A percentile compares a stretch with the other conserved stretches of the same genome.
phyloP scores from a whole-genome alignment of 2,888 invertebrate genomes.

The Trichogramma dendrolimi region DNA sequence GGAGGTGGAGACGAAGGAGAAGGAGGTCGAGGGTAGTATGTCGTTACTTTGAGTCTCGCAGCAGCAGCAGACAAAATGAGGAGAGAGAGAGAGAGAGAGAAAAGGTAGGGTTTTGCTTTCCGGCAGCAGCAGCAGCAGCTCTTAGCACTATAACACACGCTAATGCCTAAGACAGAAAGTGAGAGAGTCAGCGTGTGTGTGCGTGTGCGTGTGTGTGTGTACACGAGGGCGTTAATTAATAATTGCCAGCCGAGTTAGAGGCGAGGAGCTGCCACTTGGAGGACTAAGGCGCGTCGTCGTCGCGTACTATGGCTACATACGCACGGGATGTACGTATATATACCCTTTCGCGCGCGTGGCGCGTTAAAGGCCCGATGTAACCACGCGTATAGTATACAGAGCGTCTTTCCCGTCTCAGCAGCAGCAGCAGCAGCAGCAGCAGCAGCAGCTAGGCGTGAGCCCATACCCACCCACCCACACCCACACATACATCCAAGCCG shows the following conservation, averaged over 20 bases:
- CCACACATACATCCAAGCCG: too few relatives aligned
- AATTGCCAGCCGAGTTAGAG: slow-evolving; percentile 45
- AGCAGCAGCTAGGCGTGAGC: too few relatives aligned
- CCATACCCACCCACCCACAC: too few relatives aligned
- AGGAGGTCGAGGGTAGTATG: slow-evolving; percentile 34
- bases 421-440: too few relatives aligned
- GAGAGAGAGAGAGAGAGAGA: slow-evolving; percentile 5
- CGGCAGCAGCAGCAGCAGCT: slow-evolving; percentile 32
- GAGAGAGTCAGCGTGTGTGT: slow-evolving; percentile 40
- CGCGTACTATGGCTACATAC: too few relatives aligned
- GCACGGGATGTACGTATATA: too few relatives aligned
- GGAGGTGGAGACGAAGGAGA: neutral
- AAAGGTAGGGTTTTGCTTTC: slow-evolving; percentile 11
- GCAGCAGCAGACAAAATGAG: slow-evolving; percentile 7
- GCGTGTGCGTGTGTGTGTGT: neutral
- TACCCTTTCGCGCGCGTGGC: too few relatives aligned
- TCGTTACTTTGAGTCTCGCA: slow-evolving; percentile 41
- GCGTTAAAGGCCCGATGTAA: too few relatives aligned
- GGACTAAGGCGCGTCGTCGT: slow-evolving; percentile 6
- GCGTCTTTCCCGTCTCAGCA: too few relatives aligned
- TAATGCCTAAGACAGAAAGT: slow-evolving; percentile 42
- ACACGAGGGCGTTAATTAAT: slow-evolving; percentile 48
- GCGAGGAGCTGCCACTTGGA: slow-evolving; percentile 30
- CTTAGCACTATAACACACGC: slow-evolving; percentile 44
- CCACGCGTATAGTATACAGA: too few relatives aligned